Percentiles rank a stretch among this genome's conserved stretches.
Conservation (phyloP, 2,797 vertebrate genomes). For the Thunnus albacares region DNA sequence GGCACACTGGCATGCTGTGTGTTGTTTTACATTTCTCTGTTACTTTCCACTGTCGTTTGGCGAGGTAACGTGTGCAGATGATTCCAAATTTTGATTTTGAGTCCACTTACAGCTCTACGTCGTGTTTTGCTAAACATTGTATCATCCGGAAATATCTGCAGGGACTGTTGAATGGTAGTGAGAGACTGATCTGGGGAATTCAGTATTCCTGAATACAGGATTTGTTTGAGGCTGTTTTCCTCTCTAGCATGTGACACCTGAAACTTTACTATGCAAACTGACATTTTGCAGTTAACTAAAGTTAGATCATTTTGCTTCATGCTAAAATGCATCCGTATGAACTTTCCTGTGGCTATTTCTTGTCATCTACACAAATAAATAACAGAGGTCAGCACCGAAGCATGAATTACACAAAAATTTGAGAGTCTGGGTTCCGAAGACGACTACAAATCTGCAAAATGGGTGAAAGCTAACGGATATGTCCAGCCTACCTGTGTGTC, state of each 20-base stretch:
- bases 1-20: neutral
- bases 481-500: slow-evolving; percentile 93
- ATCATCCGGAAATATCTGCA: slow-evolving; percentile 2
- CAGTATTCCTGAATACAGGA: neutral
- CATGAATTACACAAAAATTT: neutral
- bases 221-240: neutral
- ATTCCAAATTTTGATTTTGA: too few species aligned
- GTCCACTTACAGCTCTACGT: too few species aligned
- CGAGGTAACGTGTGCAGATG: neutral
- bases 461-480: neutral
- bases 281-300: neutral
- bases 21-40: neutral
- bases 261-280: neutral
- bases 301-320: neutral
- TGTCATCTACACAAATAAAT: slow-evolving; percentile 3
- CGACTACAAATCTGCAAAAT: neutral
- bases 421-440: neutral
- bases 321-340: neutral
- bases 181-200: neutral
- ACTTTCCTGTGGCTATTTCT: neutral
- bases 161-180: neutral
- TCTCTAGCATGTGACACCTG: neutral
- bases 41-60: neutral
- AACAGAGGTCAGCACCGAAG: neutral
- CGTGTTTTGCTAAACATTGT: neutral